Base-by-base conservation (phyloP, 2,113 vertebrate species). In the Cyprinus carpio region DNA sequence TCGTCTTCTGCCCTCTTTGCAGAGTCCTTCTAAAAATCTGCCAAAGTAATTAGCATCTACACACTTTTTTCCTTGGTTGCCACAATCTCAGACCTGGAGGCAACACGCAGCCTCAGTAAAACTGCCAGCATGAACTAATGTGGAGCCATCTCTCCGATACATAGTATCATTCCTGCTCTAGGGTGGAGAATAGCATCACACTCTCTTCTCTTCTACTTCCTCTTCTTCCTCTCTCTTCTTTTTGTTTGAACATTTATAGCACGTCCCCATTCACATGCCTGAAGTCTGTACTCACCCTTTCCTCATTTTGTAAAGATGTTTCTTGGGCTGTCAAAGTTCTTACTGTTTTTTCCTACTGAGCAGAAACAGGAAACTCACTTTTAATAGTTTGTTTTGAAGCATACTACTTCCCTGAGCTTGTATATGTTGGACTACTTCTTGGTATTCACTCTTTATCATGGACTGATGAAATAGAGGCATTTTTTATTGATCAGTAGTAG, bases 51-150 rank as follows among this genome's bases (percentile, higher is more conserved):
- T 34, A 75, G 34, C 69, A 72, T 74, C 71, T n/a, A 74, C 37
- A 46, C 25, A 20, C 12, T 74, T n/a, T 71, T 43, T n/a, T 43
- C 20, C 11, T 74, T 74, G 37, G 20, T n/a, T 43, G 11, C 2
- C 37, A 74, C 11, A 79, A 82, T 56, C 25, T 77, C 6, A 69
- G 62, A 78, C 62, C 72, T 49, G 64, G 85, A 81, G 51, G 77
- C 51, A 78, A 71, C 37, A 82, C 74, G 69, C 6, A 83, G 85
- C 16, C 6, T 54, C 29, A 23, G 78, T 75, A 78, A 83, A 75
- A 75, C 60, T 89, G 89, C 87, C 89, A 88, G 65, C 67, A 87
- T 9, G 11, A 86, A 62, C 7, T 58, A 71, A 78, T 58, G 62
- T 62, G 11, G 6, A 77, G 6, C 29, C 58, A 43, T 37, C 9